Conservation (phyloP, 2,888 invertebrate genomes). For the Alloplasta piceator region DNA sequence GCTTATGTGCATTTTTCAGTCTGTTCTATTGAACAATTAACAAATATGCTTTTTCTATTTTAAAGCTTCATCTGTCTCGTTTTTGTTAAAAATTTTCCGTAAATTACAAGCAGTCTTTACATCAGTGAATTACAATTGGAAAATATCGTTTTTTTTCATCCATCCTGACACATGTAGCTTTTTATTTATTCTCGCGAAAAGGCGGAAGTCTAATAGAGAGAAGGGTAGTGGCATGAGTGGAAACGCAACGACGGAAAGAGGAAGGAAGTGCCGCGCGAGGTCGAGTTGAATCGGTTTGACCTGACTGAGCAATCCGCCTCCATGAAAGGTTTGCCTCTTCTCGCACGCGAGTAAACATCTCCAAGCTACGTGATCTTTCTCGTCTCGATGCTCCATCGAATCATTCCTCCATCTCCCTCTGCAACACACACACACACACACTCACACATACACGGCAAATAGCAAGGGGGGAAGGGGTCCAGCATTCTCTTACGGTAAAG, state of each 20-base stretch:
- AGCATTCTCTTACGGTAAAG: background rate
- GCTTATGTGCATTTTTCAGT: too few species aligned
- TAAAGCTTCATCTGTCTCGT: background rate
- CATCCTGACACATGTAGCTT: background rate
- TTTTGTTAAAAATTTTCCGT: too few species aligned
- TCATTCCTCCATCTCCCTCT: conserved; percentile 35
- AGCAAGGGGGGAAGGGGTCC: background rate
- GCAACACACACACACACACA: background rate
- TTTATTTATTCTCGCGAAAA: background rate
- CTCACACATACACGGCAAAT: background rate
- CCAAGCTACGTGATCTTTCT: conserved; percentile 62
- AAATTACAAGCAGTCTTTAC: too few species aligned
- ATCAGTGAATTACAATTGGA: too few species aligned
- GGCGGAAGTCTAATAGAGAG: background rate
- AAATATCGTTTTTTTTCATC: too few species aligned
- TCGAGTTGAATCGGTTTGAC: conserved; percentile 78
- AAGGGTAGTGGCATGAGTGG: conserved; percentile 66
- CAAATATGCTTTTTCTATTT: background rate
- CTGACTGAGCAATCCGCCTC: conserved; percentile 59
- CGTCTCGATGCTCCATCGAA: background rate
- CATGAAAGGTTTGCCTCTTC: conserved; percentile 60
- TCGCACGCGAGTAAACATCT: conserved; percentile 78
- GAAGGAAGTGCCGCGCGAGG: conserved; percentile 75
- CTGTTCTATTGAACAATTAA: too few species aligned
- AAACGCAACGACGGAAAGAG: conserved; percentile 68